Base-by-base conservation (phyloP, 2,113 vertebrate species). In the Hippocampus abdominalis region DNA sequence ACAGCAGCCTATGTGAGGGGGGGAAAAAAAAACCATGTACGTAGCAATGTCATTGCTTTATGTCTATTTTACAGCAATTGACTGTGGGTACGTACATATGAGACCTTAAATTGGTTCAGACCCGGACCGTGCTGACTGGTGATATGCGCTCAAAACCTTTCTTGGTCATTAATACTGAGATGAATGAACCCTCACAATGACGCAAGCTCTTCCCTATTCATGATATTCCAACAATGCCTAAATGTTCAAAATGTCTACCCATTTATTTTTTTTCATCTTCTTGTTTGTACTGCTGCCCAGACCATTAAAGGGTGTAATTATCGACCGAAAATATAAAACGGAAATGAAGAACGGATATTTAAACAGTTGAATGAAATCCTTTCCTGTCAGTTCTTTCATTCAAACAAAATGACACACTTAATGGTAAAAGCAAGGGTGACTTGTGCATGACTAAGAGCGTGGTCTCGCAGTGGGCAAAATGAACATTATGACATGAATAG, bases 221-320 rank as follows among this genome's bases (percentile, higher is more conserved):
- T 87, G 72, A 73, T 75, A 85, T 79, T 79, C 79, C 80, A 87
- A 88, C 84, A 90, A 88, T 84, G 81, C 78, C 75, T 70, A 66
- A 84, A 86, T 86, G 85, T 86, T 83, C 32, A 16, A 5, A 16
- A 74, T 81, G 76, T 72, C 72, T 75, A 63, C 70, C 39, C 70
- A 42, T 59, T 42, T n/a, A 56, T 89, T 90, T n/a, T 61, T 61
- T 89, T 90, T 88, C 81, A 86, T 88, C 91, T 84, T 89, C 73
- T 60, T 71, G 73, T 70, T 70, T 12, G 36, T 66, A 71, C 82
- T 60, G 78, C 61, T 80, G 87, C 86, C 88, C 81, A 84, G 68
- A 90, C 89, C 86, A 80, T 89, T 81, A 77, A 79, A 81, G 73
- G 79, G 66, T 78, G 81, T 89, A 89, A 90, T 91, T 91, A 90